Percentiles rank a stretch among this genome's conserved stretches.
These are phyloP conservation scores for Sclerodermus sp. DNA, from an alignment of 2,888 invertebrate species.

Conservation along the genomic window DNA sequence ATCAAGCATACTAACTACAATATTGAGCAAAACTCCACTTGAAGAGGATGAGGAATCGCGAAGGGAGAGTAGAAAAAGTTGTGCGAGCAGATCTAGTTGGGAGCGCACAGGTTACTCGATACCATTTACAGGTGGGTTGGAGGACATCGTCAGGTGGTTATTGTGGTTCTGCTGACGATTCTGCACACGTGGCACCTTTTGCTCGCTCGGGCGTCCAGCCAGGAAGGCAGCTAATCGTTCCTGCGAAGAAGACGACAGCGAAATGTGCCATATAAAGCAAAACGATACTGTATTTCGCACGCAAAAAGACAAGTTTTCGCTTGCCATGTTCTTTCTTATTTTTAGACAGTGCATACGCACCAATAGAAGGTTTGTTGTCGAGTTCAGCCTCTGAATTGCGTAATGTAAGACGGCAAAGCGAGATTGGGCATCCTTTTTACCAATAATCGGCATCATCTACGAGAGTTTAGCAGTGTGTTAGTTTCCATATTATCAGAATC, in stretches of 20 bases:
- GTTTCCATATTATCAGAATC: no score
- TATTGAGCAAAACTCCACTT: no score
- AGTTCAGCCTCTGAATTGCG: conserved; percentile 41
- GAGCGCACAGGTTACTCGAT: conserved; percentile 34
- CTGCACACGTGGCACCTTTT: conserved; percentile 61
- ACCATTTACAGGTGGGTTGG: conserved; percentile 41
- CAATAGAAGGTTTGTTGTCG: conserved; percentile 43
- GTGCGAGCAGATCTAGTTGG: no score
- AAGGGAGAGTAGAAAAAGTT: no score
- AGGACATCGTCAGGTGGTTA: conserved; percentile 39
- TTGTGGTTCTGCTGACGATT: conserved; percentile 58
- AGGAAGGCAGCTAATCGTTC: conserved; percentile 68
- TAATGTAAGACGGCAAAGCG: conserved; percentile 35
- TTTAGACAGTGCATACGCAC: conserved; percentile 33
- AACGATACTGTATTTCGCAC: no score
- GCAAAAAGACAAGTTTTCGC: neutral
- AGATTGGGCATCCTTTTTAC: conserved; percentile 35
- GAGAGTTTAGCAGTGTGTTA: no score
- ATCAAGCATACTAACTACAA: no score
- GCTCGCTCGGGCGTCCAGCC: conserved; percentile 68
- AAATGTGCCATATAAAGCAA: neutral
- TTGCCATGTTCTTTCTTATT: neutral
- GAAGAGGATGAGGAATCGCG: no score
- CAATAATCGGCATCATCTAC: conserved; percentile 41
- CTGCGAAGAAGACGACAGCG: conserved; percentile 49